These are phyloP conservation scores for Tadarida brasiliensis DNA, from an alignment of 2,797 vertebrate species.

Conservation along the genomic window DNA sequence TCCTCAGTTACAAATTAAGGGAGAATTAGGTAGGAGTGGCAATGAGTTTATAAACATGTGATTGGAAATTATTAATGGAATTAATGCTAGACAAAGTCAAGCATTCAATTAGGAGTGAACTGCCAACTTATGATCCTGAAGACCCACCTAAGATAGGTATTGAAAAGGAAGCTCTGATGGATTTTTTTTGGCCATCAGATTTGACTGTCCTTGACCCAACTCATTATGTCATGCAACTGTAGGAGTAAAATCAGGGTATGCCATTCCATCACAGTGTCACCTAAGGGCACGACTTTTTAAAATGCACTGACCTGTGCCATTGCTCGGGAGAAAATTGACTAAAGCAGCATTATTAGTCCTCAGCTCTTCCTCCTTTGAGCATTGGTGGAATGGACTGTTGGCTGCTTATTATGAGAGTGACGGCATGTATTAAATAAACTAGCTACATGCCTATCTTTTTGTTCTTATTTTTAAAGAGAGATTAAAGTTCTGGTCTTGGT, in stretches of 20 bases:
- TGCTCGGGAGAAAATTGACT: neutral
- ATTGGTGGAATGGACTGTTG: neutral
- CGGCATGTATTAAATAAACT: neutral
- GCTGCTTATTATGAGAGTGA: neutral
- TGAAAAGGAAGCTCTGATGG: neutral
- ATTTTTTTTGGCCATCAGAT: neutral
- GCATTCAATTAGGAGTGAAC: neutral
- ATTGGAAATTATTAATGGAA: neutral
- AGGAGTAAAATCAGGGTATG: slow-evolving; percentile 39
- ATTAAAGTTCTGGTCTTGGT: neutral
- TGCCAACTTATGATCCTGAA: neutral
- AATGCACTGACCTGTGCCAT: neutral
- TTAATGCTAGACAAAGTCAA: neutral
- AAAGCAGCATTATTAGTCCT: neutral
- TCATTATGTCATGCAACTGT: neutral
- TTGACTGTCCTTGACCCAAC: neutral
- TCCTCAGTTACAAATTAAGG: slow-evolving; percentile 35
- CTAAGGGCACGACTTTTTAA: neutral
- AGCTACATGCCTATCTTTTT: neutral
- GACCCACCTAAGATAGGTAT: neutral
- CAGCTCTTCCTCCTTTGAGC: neutral
- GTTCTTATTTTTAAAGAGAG: slow-evolving; percentile 52
- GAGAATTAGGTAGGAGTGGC: neutral
- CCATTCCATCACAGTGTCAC: neutral
- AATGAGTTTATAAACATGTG: neutral